These are phyloP conservation scores for Odontophorus gujanensis DNA, from an alignment of 2,113 vertebrate species.

Conservation along the genomic window DNA sequence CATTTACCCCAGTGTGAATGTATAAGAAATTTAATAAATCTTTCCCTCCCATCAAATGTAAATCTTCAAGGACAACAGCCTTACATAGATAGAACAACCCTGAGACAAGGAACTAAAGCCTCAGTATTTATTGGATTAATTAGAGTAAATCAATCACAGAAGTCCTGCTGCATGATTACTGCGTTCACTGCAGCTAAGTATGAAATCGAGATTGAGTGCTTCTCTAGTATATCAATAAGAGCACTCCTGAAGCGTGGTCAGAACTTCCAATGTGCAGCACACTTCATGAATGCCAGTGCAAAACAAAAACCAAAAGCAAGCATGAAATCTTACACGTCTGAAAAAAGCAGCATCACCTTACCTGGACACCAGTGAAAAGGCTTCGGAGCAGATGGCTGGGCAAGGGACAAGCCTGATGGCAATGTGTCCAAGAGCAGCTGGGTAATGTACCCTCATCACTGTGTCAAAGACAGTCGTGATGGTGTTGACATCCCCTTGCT, in stretches of 20 bases:
- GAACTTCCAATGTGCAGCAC: background rate
- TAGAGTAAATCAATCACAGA: constrained; percentile 64
- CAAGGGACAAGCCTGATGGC: constrained; percentile 95
- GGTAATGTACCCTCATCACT: constrained; percentile 96
- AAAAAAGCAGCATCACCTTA: constrained; percentile 56
- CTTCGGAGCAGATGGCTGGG: constrained; percentile 93
- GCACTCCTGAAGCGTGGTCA: background rate
- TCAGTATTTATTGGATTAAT: constrained; percentile 67
- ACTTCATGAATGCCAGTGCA: background rate
- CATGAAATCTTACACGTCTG: background rate
- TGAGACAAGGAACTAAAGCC: constrained; percentile 59
- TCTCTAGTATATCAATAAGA: background rate
- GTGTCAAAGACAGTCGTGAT: constrained; percentile 91
- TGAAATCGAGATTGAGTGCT: constrained; percentile 51
- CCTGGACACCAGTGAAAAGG: constrained; percentile 96
- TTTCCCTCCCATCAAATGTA: constrained; percentile 31
- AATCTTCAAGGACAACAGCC: constrained; percentile 55
- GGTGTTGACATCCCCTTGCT: constrained; percentile 96
- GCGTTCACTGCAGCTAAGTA: constrained; percentile 50
- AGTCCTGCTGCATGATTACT: constrained; percentile 24
- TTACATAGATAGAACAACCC: constrained; percentile 43
- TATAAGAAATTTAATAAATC: constrained; percentile 57
- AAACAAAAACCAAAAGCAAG: background rate
- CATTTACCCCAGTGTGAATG: constrained; percentile 5
- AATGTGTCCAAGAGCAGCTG: constrained; percentile 90